phyloP scores from a whole-genome alignment of 2,797 vertebrate species.

The Poecilia gillii region DNA sequence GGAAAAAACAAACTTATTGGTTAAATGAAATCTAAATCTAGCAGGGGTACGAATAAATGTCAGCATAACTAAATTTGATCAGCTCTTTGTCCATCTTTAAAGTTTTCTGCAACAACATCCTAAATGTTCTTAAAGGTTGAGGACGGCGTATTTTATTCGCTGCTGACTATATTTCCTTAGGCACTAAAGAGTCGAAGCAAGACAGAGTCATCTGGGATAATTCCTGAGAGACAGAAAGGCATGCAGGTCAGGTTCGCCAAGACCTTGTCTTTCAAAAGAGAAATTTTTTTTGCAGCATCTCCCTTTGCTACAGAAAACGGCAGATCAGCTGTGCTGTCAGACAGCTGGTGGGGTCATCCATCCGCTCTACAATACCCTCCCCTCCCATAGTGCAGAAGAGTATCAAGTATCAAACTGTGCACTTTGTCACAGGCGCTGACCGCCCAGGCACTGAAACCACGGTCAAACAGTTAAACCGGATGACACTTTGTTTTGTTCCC shows the following conservation, averaged over 20 bases:
- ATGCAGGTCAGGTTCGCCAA: conserved; percentile 42
- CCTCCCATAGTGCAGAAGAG: conserved; percentile 4
- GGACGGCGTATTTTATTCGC: conserved; percentile 33
- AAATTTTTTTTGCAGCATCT: conserved; percentile 34
- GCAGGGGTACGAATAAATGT: not conserved
- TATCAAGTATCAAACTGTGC: conserved; percentile 29
- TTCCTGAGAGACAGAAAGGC: conserved; percentile 32
- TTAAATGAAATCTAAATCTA: not conserved
- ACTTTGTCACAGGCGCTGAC: conserved; percentile 20
- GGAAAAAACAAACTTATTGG: not conserved
- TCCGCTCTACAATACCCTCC: not conserved
- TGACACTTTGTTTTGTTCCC: conserved; percentile 11
- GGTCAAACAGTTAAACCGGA: conserved; percentile 38
- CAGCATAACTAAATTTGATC: not conserved
- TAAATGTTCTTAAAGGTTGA: conserved; percentile 17
- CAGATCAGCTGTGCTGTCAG: conserved; percentile 17
- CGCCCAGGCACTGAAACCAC: conserved; percentile 13
- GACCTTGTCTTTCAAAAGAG: conserved; percentile 24
- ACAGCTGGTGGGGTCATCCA: conserved; percentile 15
- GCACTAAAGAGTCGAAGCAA: conserved; percentile 35
- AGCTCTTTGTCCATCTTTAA: not conserved
- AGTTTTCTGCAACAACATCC: conserved; percentile 14
- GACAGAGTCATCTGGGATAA: conserved; percentile 32
- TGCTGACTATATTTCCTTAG: conserved; percentile 44
- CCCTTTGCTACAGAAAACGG: conserved; percentile 30